These are phyloP conservation scores for Philotrypesis tridentata DNA, from an alignment of 1,140 invertebrate genomes.

Conservation along the genomic window DNA sequence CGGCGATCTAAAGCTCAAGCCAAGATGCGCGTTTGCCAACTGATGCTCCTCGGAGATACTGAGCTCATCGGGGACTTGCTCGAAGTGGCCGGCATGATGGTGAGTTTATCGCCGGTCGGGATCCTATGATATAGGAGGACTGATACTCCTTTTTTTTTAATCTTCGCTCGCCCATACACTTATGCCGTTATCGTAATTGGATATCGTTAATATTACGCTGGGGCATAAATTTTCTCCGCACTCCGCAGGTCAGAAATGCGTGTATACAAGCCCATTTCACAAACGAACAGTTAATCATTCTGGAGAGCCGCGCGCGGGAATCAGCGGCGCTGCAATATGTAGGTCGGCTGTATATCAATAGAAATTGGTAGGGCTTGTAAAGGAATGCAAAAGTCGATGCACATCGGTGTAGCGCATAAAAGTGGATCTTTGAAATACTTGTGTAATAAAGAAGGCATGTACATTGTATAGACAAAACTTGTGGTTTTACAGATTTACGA, in stretches of 20 bases:
- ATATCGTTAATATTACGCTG: not conserved
- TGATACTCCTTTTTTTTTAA: not conserved
- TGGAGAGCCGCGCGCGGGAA: not conserved
- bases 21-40: conserved; percentile 58
- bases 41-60: conserved; percentile 60
- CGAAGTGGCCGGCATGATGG: conserved; percentile 60
- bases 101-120: conserved; percentile 53
- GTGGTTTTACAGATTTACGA: conserved; percentile 84
- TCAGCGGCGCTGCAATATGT: not conserved
- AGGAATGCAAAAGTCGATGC: no score
- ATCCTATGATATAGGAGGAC: not conserved
- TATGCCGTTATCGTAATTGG: not conserved
- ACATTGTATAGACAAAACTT: not conserved
- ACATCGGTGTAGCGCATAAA: no score
- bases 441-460: no score
- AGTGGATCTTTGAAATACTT: no score
- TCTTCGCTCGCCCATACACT: not conserved
- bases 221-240: not conserved
- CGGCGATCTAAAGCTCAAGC: not conserved
- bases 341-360: not conserved
- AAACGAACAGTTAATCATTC: not conserved
- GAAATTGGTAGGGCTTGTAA: not conserved
- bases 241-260: not conserved
- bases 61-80: conserved; percentile 61
- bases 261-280: not conserved